These are phyloP conservation scores for Cirrhinus molitorella DNA, from an alignment of 2,797 vertebrate genomes.

Conservation along the genomic window DNA sequence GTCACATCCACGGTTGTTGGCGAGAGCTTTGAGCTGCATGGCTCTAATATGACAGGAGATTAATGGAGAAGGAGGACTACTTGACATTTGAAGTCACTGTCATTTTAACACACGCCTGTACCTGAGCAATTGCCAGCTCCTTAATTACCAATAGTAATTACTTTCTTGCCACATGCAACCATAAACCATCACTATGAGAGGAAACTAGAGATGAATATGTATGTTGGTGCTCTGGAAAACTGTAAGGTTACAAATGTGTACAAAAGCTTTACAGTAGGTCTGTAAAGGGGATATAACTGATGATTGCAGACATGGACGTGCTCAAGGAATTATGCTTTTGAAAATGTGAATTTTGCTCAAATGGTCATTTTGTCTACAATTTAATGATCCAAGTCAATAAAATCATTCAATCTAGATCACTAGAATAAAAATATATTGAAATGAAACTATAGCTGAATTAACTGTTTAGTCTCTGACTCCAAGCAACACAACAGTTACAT, in stretches of 20 bases:
- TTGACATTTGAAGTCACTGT: constrained; percentile 36
- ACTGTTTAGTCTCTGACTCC: too few species aligned
- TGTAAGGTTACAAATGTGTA: not conserved
- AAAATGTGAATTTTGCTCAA: not conserved
- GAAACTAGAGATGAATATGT: not conserved
- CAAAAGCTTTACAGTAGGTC: not conserved
- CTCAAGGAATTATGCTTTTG: not conserved
- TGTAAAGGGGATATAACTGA: not conserved
- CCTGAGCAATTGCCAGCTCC: constrained; percentile 7
- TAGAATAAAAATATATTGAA: not conserved
- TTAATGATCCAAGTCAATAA: not conserved
- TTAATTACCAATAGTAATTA: constrained; percentile 23
- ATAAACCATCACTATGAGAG: not conserved
- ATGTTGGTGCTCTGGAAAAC: not conserved
- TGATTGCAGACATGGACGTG: not conserved
- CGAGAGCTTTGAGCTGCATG: not conserved
- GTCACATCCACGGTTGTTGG: constrained; percentile 9
- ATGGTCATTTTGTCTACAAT: not conserved
- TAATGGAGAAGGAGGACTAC: constrained; percentile 38
- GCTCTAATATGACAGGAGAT: constrained; percentile 28
- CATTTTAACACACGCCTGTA: constrained; percentile 1
- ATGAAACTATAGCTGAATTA: not conserved
- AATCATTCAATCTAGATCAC: not conserved
- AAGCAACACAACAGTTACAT: not conserved
- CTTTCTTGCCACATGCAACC: not conserved